Conservation (phyloP, 2,797 vertebrate species). For the Atherinosoma microstoma region DNA sequence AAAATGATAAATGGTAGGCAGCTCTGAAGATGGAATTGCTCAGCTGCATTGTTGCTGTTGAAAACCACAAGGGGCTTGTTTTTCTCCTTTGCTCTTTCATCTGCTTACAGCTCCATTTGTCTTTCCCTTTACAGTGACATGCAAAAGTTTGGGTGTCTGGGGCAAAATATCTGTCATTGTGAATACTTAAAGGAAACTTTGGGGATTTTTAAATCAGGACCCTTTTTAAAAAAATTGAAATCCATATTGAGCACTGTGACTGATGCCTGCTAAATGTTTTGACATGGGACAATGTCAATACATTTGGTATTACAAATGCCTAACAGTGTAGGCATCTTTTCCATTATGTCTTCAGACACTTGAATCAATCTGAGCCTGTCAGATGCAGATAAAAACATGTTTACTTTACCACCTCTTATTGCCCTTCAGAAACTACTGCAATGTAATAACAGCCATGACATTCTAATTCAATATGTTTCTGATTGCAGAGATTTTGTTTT, state of each 20-base stretch:
- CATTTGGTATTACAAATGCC: too few relatives aligned
- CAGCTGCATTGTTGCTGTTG: slow-evolving; percentile 49
- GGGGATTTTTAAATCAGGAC: neutral
- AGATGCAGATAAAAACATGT: too few relatives aligned
- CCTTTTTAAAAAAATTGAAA: neutral
- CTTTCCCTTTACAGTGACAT: slow-evolving; percentile 35
- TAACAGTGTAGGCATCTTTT: neutral
- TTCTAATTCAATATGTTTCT: neutral
- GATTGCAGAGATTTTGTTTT: neutral
- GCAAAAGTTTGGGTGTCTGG: neutral
- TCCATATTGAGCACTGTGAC: neutral
- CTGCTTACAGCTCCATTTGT: slow-evolving; percentile 60
- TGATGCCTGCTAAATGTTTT: neutral
- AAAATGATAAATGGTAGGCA: slow-evolving; percentile 70
- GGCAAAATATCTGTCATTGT: neutral
- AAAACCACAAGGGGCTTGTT: slow-evolving; percentile 59
- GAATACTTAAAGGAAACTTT: neutral
- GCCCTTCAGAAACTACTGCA: neutral
- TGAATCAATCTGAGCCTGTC: neutral
- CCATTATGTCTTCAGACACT: neutral
- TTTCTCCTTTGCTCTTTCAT: slow-evolving; percentile 50
- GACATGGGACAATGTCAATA: neutral
- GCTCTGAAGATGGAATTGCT: slow-evolving; percentile 61
- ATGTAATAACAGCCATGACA: too few relatives aligned
- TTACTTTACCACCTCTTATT: neutral